These are phyloP conservation scores for Catostomus latipinnis DNA, from an alignment of 2,797 vertebrate species.

Conservation along the genomic window DNA sequence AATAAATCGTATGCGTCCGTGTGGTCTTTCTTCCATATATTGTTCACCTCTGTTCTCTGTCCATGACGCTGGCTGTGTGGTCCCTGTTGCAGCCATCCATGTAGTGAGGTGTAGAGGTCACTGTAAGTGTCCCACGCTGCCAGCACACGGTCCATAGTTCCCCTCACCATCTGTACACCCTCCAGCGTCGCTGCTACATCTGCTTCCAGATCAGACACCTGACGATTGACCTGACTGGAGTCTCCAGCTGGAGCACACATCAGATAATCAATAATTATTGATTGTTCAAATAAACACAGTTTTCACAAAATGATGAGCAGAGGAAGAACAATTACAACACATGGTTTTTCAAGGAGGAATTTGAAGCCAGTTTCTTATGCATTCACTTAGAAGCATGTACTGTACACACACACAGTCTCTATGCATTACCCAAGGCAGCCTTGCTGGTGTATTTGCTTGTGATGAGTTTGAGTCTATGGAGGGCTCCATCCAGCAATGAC, in stretches of 20 bases:
- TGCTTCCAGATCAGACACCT: constrained; percentile 78
- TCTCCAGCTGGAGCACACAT: constrained; percentile 77
- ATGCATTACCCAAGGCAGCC: constrained; percentile 80
- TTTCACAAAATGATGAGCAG: not conserved
- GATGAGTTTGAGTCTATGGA: constrained; percentile 82
- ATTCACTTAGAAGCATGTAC: not conserved
- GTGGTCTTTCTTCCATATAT: not conserved
- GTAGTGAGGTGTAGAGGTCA: constrained; percentile 81
- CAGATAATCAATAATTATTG: not conserved
- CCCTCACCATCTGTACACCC: constrained; percentile 73
- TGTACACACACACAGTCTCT: not conserved
- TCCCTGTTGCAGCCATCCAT: constrained; percentile 83
- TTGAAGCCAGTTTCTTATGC: not conserved
- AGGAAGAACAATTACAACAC: not conserved
- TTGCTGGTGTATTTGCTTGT: constrained; percentile 79
- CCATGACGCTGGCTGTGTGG: constrained; percentile 54
- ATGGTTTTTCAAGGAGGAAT: no score
- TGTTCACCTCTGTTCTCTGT: constrained; percentile 29
- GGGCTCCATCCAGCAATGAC: constrained; percentile 77
- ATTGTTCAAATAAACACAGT: constrained; percentile 41
- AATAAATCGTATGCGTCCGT: constrained; percentile 20
- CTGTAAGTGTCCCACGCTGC: constrained; percentile 84
- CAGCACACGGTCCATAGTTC: constrained; percentile 79
- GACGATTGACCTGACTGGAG: constrained; percentile 73
- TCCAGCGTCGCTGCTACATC: constrained; percentile 72